Percentiles rank a stretch among this genome's conserved stretches.
phyloP scores from a whole-genome alignment of 2,113 vertebrate genomes.

The Sinocyclocheilus rhinocerous region DNA sequence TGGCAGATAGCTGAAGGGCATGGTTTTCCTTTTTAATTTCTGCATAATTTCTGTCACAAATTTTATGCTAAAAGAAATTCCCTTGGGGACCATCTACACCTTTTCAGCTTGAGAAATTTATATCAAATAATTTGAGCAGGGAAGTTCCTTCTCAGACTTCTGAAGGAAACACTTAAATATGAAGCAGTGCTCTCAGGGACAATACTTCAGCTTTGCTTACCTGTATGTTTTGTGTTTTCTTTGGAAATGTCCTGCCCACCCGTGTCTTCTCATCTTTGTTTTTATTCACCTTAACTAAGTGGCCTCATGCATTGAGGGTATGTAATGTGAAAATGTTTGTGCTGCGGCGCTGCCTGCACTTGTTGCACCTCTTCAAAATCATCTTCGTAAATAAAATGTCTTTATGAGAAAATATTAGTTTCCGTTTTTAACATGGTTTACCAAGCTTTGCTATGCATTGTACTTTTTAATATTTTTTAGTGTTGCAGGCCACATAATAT shows the following conservation, averaged over 20 bases:
- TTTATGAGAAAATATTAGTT: neutral
- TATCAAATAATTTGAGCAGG: neutral
- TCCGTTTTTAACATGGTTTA: neutral
- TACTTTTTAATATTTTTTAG: too few species aligned
- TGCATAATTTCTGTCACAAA: neutral
- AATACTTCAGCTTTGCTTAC: slow-evolving; percentile 27
- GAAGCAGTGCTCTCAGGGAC: slow-evolving; percentile 48
- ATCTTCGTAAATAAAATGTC: slow-evolving; percentile 39
- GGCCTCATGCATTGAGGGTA: neutral
- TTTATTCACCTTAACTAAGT: neutral
- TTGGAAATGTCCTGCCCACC: neutral
- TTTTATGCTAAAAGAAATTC: neutral
- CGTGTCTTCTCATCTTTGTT: neutral
- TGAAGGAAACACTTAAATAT: neutral
- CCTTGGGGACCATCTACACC: neutral
- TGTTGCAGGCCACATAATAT: too few species aligned
- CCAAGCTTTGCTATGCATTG: neutral
- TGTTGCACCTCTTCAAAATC: neutral
- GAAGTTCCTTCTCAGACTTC: neutral
- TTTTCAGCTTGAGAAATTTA: neutral
- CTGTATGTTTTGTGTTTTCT: neutral
- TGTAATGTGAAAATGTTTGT: neutral
- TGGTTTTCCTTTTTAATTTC: neutral
- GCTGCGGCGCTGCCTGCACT: neutral
- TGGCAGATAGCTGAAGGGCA: neutral